Percentiles rank a stretch among this genome's conserved stretches.
These are phyloP conservation scores for Periparus ater DNA, from an alignment of 2,797 vertebrate genomes.

Conservation along the genomic window DNA sequence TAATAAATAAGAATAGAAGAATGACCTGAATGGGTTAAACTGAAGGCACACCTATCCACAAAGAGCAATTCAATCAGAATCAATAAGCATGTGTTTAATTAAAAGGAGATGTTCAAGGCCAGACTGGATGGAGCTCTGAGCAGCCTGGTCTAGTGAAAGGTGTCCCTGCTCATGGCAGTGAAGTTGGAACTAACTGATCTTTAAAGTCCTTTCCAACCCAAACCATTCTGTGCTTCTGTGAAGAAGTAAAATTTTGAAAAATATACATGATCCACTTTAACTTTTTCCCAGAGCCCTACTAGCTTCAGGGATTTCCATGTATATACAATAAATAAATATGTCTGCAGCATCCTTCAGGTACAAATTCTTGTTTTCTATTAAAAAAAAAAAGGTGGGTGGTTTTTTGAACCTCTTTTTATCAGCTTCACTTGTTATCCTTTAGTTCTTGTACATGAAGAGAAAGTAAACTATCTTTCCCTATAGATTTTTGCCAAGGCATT, in stretches of 20 bases:
- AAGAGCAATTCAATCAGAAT: not conserved
- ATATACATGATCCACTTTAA: not conserved
- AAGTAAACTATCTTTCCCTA: not conserved
- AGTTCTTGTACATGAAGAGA: not conserved
- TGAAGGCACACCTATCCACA: not conserved
- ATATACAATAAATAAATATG: not conserved
- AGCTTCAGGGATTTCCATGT: not conserved
- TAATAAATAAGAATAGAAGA: not conserved
- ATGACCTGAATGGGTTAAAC: not conserved
- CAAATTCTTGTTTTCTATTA: not conserved
- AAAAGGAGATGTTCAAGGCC: not conserved
- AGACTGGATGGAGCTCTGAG: not conserved
- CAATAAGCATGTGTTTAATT: not conserved
- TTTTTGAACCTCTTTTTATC: not conserved
- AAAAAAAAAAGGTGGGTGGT: fast-evolving
- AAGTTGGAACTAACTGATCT: not conserved
- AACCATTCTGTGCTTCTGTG: not conserved
- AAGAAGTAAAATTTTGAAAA: not conserved
- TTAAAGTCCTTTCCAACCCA: not conserved
- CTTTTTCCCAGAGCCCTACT: not conserved
- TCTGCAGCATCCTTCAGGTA: not conserved
- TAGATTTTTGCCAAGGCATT: not conserved
- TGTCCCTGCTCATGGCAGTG: not conserved
- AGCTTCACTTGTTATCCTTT: not conserved
- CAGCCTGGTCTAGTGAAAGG: not conserved